These are phyloP conservation scores for Chanos chanos DNA, from an alignment of 2,797 vertebrate genomes.

Conservation along the genomic window DNA sequence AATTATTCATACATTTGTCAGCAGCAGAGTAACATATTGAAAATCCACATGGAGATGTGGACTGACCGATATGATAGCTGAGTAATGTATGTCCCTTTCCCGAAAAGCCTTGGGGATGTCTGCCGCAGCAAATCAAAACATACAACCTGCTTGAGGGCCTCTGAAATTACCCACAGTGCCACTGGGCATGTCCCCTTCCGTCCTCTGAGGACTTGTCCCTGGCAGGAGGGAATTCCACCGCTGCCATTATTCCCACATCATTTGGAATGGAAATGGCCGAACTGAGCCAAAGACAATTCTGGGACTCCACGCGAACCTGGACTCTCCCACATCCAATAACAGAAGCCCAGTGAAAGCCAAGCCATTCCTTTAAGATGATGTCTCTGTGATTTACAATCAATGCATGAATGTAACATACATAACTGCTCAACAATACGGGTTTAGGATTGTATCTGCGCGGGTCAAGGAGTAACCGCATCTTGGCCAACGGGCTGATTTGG, in stretches of 20 bases:
- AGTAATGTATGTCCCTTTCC: constrained; percentile 40
- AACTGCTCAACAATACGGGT: constrained; percentile 34
- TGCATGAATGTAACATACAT: constrained; percentile 39
- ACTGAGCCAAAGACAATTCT: constrained; percentile 37
- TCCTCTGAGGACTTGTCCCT: constrained; percentile 41
- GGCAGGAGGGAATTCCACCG: constrained; percentile 42
- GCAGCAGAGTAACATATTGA: constrained; percentile 31
- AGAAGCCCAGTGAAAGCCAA: constrained; percentile 29
- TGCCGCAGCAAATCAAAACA: constrained; percentile 36
- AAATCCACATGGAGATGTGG: constrained; percentile 36
- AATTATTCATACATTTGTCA: constrained; percentile 39
- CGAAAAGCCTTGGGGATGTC: constrained; percentile 35
- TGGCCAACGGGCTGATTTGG: background rate
- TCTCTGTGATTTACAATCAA: constrained; percentile 43
- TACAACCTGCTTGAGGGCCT: constrained; percentile 26
- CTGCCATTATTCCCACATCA: constrained; percentile 47
- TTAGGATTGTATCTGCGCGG: constrained; percentile 12
- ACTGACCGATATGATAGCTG: constrained; percentile 32
- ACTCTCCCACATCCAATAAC: constrained; percentile 42
- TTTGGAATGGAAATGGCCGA: constrained; percentile 35
- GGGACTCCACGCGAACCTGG: constrained; percentile 30
- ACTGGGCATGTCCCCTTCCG: constrained; percentile 31
- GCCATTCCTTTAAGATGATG: constrained; percentile 19
- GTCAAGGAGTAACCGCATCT: constrained; percentile 38
- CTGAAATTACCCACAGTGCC: constrained; percentile 31